Conservation (phyloP, 1,140 invertebrate species). For the Hycleus phaleratus region DNA sequence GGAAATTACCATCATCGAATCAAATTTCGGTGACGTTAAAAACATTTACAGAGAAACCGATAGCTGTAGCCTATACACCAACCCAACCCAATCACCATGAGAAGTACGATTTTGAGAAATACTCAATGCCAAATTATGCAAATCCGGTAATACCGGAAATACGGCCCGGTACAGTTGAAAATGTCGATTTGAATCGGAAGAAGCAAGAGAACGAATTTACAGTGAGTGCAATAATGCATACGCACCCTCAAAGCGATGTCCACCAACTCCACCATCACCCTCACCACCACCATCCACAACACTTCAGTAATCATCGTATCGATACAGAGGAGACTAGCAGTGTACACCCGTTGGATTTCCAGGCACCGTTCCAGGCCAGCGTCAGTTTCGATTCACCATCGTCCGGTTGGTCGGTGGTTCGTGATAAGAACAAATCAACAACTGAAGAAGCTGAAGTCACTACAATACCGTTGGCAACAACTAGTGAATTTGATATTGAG, state of each 20-base stretch:
- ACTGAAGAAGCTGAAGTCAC: conserved; percentile 33
- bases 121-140: conserved; percentile 40
- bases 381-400: conserved; percentile 46
- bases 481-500: conserved; percentile 51
- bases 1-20: conserved; percentile 24
- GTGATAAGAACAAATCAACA: conserved; percentile 33
- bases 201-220: conserved; percentile 34
- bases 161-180: conserved; percentile 20
- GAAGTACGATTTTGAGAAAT: conserved; percentile 26
- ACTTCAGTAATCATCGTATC: conserved; percentile 19
- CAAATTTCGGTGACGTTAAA: conserved; percentile 38
- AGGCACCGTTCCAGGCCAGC: conserved; percentile 63
- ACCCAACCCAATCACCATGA: conserved; percentile 37
- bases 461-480: conserved; percentile 34
- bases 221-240: conserved; percentile 40
- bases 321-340: conserved; percentile 6
- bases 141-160: conserved; percentile 43
- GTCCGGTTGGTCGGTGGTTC: conserved; percentile 59
- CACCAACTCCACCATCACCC: too few relatives aligned
- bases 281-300: too few relatives aligned
- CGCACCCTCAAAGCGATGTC: conserved; percentile 20
- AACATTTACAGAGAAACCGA: conserved; percentile 43
- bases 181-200: conserved; percentile 7
- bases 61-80: conserved; percentile 47
- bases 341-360: conserved; percentile 44